These are phyloP conservation scores for Lapara coniferarum DNA, from an alignment of 2,888 invertebrate species.

Conservation along the genomic window DNA sequence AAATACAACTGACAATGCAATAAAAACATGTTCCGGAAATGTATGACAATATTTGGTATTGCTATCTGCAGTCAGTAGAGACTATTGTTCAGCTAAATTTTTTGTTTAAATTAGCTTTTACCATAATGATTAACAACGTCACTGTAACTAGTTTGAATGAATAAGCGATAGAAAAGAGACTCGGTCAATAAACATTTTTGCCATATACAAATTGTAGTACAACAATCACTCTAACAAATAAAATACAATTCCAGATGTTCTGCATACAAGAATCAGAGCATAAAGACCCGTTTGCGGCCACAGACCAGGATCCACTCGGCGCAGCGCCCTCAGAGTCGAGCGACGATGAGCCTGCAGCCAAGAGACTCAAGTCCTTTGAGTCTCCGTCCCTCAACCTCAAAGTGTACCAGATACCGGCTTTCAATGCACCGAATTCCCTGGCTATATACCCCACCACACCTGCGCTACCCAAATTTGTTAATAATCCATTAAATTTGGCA, in stretches of 20 bases:
- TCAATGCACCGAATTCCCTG: constrained; percentile 64
- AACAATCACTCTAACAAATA: constrained; percentile 20
- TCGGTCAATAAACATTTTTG: too few relatives aligned
- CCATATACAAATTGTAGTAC: too few relatives aligned
- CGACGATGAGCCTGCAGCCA: constrained; percentile 69
- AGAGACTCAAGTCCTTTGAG: constrained; percentile 60
- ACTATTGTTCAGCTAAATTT: too few relatives aligned
- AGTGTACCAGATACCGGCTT: constrained; percentile 76
- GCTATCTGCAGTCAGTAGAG: too few relatives aligned
- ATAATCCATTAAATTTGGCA: constrained; percentile 73
- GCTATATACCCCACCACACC: constrained; percentile 64
- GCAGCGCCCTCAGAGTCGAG: constrained; percentile 64
- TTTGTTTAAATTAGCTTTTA: too few relatives aligned
- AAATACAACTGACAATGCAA: too few relatives aligned
- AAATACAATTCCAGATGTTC: constrained; percentile 66
- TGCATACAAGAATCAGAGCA: constrained; percentile 73
- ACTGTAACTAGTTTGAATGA: too few relatives aligned
- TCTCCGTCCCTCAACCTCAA: constrained; percentile 67
- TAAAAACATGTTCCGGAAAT: too few relatives aligned
- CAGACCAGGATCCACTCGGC: constrained; percentile 62
- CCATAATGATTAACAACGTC: too few relatives aligned
- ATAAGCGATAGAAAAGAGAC: too few relatives aligned
- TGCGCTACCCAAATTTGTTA: constrained; percentile 70
- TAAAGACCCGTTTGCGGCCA: constrained; percentile 38
- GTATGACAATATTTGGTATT: too few relatives aligned